Evolutionary conservation across 2,797 vertebrate genomes (phyloP).

Genomic region (Pseudotriccus pelzelni): DNA sequence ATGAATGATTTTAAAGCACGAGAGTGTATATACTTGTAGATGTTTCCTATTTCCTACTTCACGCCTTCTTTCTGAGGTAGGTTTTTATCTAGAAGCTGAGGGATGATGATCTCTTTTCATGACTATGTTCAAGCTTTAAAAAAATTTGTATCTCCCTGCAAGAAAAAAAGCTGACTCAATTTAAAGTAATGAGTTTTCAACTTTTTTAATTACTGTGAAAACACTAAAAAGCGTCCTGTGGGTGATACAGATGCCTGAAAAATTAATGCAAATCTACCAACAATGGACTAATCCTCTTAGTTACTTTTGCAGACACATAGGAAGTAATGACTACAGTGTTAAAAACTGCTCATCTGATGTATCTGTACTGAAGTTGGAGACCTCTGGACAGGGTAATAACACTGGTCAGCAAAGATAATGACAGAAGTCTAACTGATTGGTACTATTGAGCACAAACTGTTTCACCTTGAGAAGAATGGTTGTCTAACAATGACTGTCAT

Average conservation of each 20-base stretch:
- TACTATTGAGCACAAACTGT: neutral
- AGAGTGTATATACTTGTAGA: rapidly evolving
- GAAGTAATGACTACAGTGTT: neutral
- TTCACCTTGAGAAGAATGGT: neutral
- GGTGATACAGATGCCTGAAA: neutral
- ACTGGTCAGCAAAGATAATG: neutral
- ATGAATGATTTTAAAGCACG: neutral
- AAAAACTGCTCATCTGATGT: neutral
- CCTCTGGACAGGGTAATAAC: neutral
- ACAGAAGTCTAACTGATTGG: neutral
- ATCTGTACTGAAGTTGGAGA: neutral
- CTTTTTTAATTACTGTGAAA: neutral
- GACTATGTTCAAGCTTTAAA: neutral
- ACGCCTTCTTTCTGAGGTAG: neutral
- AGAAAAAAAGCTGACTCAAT: neutral
- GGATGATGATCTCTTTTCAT: neutral
- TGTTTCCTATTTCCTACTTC: neutral
- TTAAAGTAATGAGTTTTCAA: neutral
- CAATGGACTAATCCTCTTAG: neutral
- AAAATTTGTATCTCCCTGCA: neutral
- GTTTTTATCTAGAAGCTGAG: neutral
- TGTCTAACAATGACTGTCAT: neutral
- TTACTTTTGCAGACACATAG: neutral
- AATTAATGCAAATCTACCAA: neutral
- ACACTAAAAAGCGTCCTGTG: neutral